These are phyloP conservation scores for Tetrao urogallus DNA, from an alignment of 2,113 vertebrate genomes.

Conservation along the genomic window DNA sequence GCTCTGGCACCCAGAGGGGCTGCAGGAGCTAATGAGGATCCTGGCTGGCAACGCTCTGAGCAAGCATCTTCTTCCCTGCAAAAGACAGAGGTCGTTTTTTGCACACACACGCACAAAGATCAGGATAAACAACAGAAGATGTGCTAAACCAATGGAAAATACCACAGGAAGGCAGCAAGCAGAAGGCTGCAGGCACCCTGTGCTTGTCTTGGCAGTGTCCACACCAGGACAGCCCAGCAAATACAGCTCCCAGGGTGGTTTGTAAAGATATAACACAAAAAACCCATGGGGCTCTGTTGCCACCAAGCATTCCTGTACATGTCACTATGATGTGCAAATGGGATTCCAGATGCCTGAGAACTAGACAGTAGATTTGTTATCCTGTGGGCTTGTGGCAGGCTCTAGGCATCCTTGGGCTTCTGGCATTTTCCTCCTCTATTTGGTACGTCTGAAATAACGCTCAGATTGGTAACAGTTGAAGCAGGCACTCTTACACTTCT, in stretches of 20 bases:
- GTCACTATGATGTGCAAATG: fast-evolving
- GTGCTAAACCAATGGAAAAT: conserved; percentile 17
- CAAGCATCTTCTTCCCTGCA: not conserved
- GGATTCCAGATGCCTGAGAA: not conserved
- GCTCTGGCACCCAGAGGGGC: not conserved
- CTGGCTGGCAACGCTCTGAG: not conserved
- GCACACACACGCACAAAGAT: not conserved
- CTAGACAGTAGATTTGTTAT: not conserved
- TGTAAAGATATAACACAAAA: fast-evolving
- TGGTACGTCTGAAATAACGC: not conserved
- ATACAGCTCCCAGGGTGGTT: not conserved
- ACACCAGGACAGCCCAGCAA: not conserved
- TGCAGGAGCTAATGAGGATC: not conserved
- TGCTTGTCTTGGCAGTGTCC: not conserved
- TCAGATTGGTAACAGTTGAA: not conserved
- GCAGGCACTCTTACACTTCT: not conserved
- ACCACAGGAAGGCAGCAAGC: not conserved
- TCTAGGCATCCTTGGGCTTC: not conserved
- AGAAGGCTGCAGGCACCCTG: not conserved
- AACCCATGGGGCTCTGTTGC: not conserved
- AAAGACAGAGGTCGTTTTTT: not conserved
- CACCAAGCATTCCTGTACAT: not conserved
- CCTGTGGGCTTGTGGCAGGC: not conserved
- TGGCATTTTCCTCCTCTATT: not conserved
- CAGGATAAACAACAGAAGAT: not conserved